Conservation (phyloP, 2,888 invertebrate genomes). For the Griposia aprilina region DNA sequence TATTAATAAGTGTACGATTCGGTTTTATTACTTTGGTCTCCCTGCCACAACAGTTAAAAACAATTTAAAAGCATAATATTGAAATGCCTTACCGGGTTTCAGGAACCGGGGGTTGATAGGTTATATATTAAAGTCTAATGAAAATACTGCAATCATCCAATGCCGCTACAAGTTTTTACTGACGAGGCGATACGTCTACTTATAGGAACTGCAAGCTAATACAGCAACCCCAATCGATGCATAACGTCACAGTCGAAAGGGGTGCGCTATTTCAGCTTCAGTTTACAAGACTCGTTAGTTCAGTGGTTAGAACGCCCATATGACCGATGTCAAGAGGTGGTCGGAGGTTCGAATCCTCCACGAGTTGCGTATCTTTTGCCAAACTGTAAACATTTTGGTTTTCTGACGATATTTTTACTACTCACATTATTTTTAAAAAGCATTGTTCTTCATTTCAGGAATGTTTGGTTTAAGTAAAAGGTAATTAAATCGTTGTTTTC, state of each 20-base stretch:
- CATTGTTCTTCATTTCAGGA: background rate
- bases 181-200: too few species aligned
- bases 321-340: background rate
- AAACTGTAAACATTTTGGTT: background rate
- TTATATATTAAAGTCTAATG: too few species aligned
- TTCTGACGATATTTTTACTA: background rate
- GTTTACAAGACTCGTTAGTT: slow-evolving; percentile 23
- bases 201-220: background rate
- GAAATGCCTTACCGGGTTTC: too few species aligned
- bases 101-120: too few species aligned
- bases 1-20: too few species aligned
- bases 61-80: too few species aligned
- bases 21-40: too few species aligned
- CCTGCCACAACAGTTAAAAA: too few species aligned
- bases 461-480: background rate
- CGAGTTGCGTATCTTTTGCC: background rate
- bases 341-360: slow-evolving; percentile 38
- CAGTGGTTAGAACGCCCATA: slow-evolving; percentile 24
- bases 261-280: background rate
- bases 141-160: too few species aligned
- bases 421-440: too few species aligned
- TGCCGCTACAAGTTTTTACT: too few species aligned
- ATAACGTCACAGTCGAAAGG: slow-evolving; percentile 6
- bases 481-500: background rate
- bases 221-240: background rate